Conservation (phyloP, 2,888 invertebrate species). For the Chloromyia formosa region DNA sequence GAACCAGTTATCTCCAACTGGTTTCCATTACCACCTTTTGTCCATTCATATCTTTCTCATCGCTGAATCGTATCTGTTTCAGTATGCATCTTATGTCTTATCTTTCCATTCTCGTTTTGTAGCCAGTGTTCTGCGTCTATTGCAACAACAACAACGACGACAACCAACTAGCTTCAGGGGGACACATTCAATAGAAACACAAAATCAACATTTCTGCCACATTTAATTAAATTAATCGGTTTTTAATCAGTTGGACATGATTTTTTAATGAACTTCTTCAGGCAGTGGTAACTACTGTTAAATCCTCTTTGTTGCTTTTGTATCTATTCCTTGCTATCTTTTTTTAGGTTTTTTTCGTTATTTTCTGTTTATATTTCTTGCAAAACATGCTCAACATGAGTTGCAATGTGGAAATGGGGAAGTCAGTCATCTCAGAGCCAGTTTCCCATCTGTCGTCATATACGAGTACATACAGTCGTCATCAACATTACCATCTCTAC, state of each 20-base stretch:
- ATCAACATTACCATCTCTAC: no score
- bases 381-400: background rate
- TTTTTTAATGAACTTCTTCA: slow-evolving; percentile 47
- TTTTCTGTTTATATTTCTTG: background rate
- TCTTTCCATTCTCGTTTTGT: background rate
- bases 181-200: background rate
- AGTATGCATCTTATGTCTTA: background rate
- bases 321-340: background rate
- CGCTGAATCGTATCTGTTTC: no score
- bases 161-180: no score
- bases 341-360: background rate
- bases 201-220: slow-evolving; percentile 16
- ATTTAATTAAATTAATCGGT: slow-evolving; percentile 51
- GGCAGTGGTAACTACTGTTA: slow-evolving; percentile 13
- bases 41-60: background rate
- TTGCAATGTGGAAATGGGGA: slow-evolving; percentile 18
- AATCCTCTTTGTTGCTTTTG: no score
- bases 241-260: slow-evolving; percentile 50
- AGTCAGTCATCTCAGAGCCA: background rate
- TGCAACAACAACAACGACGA: background rate
- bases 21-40: background rate
- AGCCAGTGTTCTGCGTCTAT: slow-evolving; percentile 3
- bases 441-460: slow-evolving; percentile 18
- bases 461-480: background rate
- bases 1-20: no score